Evolutionary conservation across 2,113 vertebrate genomes (phyloP), one percentile per base, ranked within the genome.

Genomic region (Serilophus lunatus): DNA sequence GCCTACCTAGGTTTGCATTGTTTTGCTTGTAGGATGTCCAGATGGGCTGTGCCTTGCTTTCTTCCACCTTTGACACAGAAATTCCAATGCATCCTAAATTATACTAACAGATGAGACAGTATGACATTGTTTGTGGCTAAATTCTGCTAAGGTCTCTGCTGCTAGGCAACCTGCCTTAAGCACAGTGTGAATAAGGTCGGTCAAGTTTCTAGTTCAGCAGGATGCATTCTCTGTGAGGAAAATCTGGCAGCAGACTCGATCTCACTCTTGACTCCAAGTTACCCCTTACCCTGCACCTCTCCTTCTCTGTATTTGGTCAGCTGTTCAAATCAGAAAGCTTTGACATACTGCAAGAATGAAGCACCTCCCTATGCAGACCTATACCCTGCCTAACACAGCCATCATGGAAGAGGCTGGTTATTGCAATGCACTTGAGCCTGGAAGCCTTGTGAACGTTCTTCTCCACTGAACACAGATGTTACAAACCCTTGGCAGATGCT

Each of bases 81-180:
- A 77, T 84, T 81, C 63, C 68, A 72, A 65, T 51, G 36, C 79
- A 79, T 75, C 42, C 72, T 82, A 31, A 53, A 85, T 82, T 81
- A 84, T 77, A 88, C 49, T 49, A 85, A 70, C 40, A 81, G 42
- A 81, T 82, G 71, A 93, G 57, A 70, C 86, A 89, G 77, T 60
- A 88, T 86, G 74, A 49, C 63, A 71, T 33, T 69, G 44, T 83
- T 91, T 86, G 77, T 87, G 60, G 74, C 70, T 81, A 86, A 79
- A 86, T 78, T 60, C 53, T 78, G 17, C 68, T 86, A 89, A 72
- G 42, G 71, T 76, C 80, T 64, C 47, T 71, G 85, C 84, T 82
- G 64, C 79, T 82, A 93, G 86, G 92, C 87, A 92, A 91, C 78
- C 78, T 72, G 74, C 63, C 72, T 83, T 68, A 68, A 68, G 71